These are phyloP conservation scores for Poecilia latipinna DNA, from an alignment of 2,113 vertebrate genomes.

Conservation along the genomic window DNA sequence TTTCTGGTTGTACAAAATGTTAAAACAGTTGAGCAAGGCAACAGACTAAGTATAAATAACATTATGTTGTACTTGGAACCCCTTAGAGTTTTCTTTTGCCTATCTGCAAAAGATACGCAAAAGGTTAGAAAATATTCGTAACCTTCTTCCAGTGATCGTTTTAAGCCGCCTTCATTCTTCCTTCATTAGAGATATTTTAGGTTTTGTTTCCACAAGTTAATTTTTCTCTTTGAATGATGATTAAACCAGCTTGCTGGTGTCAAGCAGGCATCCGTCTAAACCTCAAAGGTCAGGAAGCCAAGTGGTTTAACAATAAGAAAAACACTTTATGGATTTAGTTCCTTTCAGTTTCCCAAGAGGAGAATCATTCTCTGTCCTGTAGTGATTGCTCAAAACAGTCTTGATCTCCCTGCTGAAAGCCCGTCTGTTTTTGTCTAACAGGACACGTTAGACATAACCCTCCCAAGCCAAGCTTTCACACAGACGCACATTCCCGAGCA, in stretches of 20 bases:
- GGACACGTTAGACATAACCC: constrained; percentile 38
- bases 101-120: no score
- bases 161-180: constrained; percentile 1
- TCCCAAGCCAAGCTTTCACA: constrained; percentile 26
- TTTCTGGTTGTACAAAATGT: background rate
- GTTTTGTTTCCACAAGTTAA: background rate
- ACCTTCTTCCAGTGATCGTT: background rate
- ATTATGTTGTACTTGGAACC: background rate
- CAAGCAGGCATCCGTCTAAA: background rate
- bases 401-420: constrained; percentile 15
- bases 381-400: background rate
- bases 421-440: constrained; percentile 13
- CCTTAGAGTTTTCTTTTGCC: no score
- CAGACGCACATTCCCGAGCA: constrained; percentile 30
- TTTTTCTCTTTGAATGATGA: background rate
- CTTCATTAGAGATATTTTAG: no score
- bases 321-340: background rate
- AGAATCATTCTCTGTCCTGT: constrained; percentile 25
- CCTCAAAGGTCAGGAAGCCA: constrained; percentile 9
- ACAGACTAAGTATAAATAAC: background rate
- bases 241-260: background rate
- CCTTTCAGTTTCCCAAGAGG: constrained; percentile 7
- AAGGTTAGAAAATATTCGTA: background rate
- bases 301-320: background rate
- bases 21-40: background rate